Percentiles rank a stretch among this genome's conserved stretches.
Evolutionary conservation across 1,140 invertebrate genomes (phyloP).

Genomic region (Chrysopa pallens): DNA sequence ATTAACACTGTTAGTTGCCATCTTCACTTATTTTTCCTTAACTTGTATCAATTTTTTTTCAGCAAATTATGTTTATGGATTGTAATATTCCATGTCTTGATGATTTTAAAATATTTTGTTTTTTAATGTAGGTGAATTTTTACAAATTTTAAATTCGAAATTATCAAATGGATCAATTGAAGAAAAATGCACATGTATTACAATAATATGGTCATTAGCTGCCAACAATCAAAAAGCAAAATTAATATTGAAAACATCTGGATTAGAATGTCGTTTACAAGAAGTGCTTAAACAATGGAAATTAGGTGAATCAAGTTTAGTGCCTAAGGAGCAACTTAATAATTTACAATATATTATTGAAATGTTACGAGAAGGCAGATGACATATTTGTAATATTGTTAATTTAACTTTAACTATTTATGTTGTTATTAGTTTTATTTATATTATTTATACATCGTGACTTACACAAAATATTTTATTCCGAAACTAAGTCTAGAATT

Average conservation of each 20-base stretch:
- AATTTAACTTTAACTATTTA: background rate
- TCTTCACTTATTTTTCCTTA: too few relatives aligned
- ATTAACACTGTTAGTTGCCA: too few relatives aligned
- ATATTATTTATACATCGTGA: background rate
- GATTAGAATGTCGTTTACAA: conserved; percentile 18
- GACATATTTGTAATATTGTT: conserved; percentile 3
- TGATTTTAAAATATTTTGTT: too few relatives aligned
- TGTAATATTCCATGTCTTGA: too few relatives aligned
- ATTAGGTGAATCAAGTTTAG: conserved; percentile 6
- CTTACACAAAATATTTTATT: too few relatives aligned
- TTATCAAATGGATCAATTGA: conserved; percentile 13
- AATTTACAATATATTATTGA: conserved; percentile 12
- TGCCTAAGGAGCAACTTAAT: conserved; percentile 9
- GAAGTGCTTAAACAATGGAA: conserved; percentile 14
- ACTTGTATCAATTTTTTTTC: too few relatives aligned
- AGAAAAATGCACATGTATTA: conserved; percentile 17
- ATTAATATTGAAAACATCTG: conserved; percentile 18
- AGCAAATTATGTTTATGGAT: too few relatives aligned
- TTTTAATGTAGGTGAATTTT: conserved; percentile 19
- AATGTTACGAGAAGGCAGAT: conserved; percentile 11
- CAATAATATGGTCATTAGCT: conserved; percentile 22
- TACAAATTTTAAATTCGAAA: conserved; percentile 16
- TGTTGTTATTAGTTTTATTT: background rate
- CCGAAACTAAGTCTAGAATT: background rate
- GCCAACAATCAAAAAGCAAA: conserved; percentile 26